These are phyloP conservation scores for Popillia japonica DNA, from an alignment of 1,140 invertebrate species.

Conservation along the genomic window DNA sequence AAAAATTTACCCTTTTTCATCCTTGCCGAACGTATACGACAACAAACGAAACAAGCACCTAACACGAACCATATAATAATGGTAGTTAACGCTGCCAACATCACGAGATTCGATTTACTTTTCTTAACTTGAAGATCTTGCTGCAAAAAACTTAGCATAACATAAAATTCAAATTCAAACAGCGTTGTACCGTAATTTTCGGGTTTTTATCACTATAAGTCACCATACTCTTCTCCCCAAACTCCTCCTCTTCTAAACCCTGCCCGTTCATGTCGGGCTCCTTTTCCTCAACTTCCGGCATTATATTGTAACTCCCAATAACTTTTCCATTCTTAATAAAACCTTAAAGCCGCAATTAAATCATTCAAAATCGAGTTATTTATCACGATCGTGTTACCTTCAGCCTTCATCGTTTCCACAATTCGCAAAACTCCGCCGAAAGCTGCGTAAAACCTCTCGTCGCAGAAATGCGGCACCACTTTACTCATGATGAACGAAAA, in stretches of 20 bases:
- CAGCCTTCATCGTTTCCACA: slow-evolving; percentile 63
- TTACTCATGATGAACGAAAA: slow-evolving; percentile 66
- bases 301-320: slow-evolving; percentile 46
- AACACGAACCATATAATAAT: slow-evolving; percentile 57
- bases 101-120: slow-evolving; percentile 45
- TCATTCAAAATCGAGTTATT: neutral
- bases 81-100: slow-evolving; percentile 51
- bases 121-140: slow-evolving; percentile 32
- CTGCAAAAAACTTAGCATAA: neutral
- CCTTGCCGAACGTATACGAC: slow-evolving; percentile 47
- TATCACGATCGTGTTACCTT: slow-evolving; percentile 54
- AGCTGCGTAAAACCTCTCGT: slow-evolving; percentile 69
- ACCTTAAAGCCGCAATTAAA: neutral
- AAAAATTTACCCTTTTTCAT: slow-evolving; percentile 16
- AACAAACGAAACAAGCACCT: slow-evolving; percentile 55
- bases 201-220: neutral
- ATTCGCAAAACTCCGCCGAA: slow-evolving; percentile 68
- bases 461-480: slow-evolving; percentile 65
- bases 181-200: neutral
- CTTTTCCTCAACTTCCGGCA: slow-evolving; percentile 44
- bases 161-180: neutral
- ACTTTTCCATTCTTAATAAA: slow-evolving; percentile 20
- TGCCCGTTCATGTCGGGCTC: slow-evolving; percentile 7
- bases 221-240: neutral
- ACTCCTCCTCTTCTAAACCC: slow-evolving; percentile 38